Conservation (phyloP, 2,113 vertebrate genomes). For the Syngnathus typhle region DNA sequence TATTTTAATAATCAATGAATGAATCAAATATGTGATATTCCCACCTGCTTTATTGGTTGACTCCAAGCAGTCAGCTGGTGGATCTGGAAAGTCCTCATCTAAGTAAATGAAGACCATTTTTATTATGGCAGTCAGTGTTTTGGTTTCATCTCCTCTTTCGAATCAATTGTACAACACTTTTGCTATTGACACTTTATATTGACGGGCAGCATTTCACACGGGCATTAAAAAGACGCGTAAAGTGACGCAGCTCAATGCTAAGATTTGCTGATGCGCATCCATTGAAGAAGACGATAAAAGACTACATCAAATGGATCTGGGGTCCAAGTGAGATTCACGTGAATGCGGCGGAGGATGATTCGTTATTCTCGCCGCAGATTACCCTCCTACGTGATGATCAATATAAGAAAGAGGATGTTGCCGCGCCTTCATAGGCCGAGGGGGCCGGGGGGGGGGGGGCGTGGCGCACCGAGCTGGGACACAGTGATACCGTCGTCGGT, state of each 20-base stretch:
- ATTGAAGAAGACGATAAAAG: neutral
- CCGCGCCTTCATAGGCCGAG: neutral
- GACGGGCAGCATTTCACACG: neutral
- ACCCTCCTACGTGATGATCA: conserved; percentile 13
- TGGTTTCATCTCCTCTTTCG: neutral
- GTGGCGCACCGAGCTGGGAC: conserved; percentile 70
- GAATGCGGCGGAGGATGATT: neutral
- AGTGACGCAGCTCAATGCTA: neutral
- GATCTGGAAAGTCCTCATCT: conserved; percentile 65
- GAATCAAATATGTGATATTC: neutral
- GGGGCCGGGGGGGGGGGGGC: conserved; percentile 48
- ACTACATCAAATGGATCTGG: conserved; percentile 11
- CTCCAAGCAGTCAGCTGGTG: conserved; percentile 42
- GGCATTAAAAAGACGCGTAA: neutral
- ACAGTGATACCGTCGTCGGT: conserved; percentile 69
- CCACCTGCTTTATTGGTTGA: conserved; percentile 26
- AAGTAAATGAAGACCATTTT: conserved; percentile 18
- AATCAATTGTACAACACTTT: too few species aligned
- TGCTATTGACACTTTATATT: neutral
- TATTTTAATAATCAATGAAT: neutral
- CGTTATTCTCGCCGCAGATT: conserved; percentile 19
- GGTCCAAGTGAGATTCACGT: neutral
- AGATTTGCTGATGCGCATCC: conserved; percentile 6
- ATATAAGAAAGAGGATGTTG: conserved; percentile 14
- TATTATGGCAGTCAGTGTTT: neutral